Conservation (phyloP, 2,797 vertebrate species). For the Xyrichtys novacula region DNA sequence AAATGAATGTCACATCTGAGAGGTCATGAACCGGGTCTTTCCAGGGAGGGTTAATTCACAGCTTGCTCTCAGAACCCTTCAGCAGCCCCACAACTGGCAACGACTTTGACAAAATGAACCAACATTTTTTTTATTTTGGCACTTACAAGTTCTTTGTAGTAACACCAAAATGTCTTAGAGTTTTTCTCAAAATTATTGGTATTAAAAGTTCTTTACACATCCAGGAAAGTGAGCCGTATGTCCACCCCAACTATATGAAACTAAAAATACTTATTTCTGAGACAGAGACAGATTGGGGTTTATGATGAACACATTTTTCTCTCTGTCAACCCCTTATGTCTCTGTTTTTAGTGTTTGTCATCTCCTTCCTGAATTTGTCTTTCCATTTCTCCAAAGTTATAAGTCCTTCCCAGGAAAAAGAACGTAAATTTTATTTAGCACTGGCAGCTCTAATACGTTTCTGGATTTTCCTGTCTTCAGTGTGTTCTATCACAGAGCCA, state of each 20-base stretch:
- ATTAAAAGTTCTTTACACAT: neutral
- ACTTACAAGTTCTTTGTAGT: neutral
- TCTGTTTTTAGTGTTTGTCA: slow-evolving; percentile 38
- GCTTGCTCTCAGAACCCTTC: neutral
- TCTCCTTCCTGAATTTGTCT: slow-evolving; percentile 31
- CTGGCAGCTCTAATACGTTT: slow-evolving; percentile 36
- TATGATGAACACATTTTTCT: slow-evolving; percentile 38
- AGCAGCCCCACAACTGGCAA: neutral
- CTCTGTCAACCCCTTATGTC: slow-evolving; percentile 23
- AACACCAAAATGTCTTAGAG: neutral
- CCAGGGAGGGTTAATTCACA: neutral
- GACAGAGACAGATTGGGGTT: neutral
- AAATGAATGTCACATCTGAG: neutral
- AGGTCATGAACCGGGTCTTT: neutral
- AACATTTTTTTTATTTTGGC: neutral
- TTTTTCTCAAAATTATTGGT: neutral
- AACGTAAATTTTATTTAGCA: slow-evolving; percentile 42
- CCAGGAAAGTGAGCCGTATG: neutral
- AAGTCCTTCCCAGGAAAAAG: slow-evolving; percentile 50
- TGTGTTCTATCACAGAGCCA: slow-evolving; percentile 34
- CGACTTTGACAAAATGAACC: neutral
- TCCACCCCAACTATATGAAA: neutral
- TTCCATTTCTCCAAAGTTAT: slow-evolving; percentile 37
- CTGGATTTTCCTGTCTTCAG: slow-evolving; percentile 50
- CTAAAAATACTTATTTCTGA: too few species aligned